Conservation (phyloP, 2,113 vertebrate genomes). For the Neolamprologus hecqui region DNA sequence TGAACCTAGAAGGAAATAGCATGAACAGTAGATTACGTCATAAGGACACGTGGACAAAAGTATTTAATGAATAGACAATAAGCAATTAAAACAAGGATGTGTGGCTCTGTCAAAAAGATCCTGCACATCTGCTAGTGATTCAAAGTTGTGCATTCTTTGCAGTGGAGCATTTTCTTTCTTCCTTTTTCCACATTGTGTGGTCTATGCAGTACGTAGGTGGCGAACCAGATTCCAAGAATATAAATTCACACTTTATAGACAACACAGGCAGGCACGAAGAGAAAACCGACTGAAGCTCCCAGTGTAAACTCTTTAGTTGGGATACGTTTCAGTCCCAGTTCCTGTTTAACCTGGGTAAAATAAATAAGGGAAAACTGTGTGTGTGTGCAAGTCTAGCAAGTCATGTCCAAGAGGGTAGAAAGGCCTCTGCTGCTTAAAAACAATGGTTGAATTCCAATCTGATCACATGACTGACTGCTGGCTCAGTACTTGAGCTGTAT, state of each 20-base stretch:
- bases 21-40: not conserved
- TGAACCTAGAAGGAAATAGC: not conserved
- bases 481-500: slow-evolving; percentile 43
- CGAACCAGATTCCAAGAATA: not conserved
- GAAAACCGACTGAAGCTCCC: not conserved
- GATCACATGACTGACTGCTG: slow-evolving; percentile 64
- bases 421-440: slow-evolving; percentile 51
- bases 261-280: not conserved
- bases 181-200: not conserved
- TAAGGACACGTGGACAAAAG: not conserved
- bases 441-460: slow-evolving; percentile 68
- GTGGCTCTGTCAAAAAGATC: not conserved
- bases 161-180: not conserved
- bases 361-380: slow-evolving; percentile 4
- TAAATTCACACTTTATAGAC: not conserved
- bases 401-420: slow-evolving; percentile 19
- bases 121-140: not conserved
- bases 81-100: not conserved
- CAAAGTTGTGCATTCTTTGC: not conserved
- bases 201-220: not conserved
- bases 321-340: slow-evolving; percentile 29
- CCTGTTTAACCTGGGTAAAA: slow-evolving; percentile 34
- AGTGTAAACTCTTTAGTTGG: slow-evolving; percentile 7
- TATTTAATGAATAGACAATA: not conserved
- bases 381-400: not conserved